Percentiles rank a stretch among this genome's conserved stretches.
Evolutionary conservation across 2,797 vertebrate species (phyloP).

Genomic region (Miichthys miiuy): DNA sequence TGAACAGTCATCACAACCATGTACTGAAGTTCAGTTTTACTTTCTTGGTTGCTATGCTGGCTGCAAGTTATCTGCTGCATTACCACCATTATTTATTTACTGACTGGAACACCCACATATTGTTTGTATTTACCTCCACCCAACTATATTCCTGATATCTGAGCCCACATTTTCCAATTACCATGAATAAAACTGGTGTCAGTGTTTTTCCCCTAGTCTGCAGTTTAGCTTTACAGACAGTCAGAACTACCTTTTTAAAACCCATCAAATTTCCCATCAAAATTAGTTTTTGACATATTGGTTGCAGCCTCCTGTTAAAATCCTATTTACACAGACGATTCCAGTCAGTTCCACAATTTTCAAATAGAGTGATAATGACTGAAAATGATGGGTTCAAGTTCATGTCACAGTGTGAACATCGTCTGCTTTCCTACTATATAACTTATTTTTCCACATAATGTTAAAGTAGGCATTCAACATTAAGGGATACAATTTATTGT

Average conservation of each 20-base stretch:
- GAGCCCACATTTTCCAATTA: neutral
- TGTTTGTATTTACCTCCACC: neutral
- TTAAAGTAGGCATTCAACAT: neutral
- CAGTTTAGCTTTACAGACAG: conserved; percentile 1
- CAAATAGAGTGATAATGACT: neutral
- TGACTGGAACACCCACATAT: neutral
- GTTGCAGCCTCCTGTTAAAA: neutral
- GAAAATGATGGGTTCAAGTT: neutral
- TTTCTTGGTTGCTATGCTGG: neutral
- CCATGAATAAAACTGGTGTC: neutral
- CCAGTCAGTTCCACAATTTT: neutral
- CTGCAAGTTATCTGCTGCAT: neutral
- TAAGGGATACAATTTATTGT: neutral
- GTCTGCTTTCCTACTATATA: too few species aligned
- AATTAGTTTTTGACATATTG: neutral
- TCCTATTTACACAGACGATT: neutral
- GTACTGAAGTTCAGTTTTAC: neutral
- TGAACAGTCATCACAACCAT: conserved; percentile 1
- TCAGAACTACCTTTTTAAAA: neutral
- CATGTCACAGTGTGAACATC: neutral
- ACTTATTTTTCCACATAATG: too few species aligned
- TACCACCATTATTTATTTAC: neutral
- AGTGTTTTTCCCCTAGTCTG: neutral
- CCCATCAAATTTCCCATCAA: neutral
- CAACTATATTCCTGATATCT: neutral